These are phyloP conservation scores for Metopia argyrocephala DNA, from an alignment of 2,888 invertebrate species.

Conservation along the genomic window DNA sequence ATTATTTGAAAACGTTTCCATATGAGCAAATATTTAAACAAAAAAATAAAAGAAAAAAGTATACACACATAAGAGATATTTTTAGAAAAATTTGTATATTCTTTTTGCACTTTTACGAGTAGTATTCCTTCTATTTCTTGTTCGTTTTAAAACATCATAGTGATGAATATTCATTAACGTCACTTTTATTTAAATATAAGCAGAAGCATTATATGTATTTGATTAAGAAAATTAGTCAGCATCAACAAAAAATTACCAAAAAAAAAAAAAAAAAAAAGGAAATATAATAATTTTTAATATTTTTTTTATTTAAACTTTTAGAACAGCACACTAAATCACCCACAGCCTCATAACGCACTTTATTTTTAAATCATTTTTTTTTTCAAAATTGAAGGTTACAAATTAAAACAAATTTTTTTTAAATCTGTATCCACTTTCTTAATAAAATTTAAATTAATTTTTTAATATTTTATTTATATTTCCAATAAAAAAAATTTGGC, in stretches of 20 bases:
- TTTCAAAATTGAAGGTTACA: not conserved
- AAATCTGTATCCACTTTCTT: not conserved
- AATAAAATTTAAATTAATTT: not conserved
- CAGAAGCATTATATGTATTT: not conserved
- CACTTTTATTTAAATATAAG: constrained; percentile 3
- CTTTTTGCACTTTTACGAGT: constrained; percentile 18
- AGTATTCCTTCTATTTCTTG: constrained; percentile 13
- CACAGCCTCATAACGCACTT: constrained; percentile 22
- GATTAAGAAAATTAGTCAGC: constrained; percentile 63
- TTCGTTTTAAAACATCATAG: constrained; percentile 14
- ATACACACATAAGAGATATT: not conserved
- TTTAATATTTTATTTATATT: not conserved
- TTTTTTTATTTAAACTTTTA: constrained; percentile 11
- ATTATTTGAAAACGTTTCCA: not conserved
- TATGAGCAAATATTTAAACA: not conserved
- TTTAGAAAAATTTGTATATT: not conserved
- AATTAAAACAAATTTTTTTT: not conserved
- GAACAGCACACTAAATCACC: not conserved
- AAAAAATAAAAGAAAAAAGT: not conserved
- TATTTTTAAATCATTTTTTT: not conserved
- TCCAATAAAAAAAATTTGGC: too few relatives aligned
- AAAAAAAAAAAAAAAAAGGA: not conserved
- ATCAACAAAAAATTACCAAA: constrained; percentile 17
- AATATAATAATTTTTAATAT: not conserved
- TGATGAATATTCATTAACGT: constrained; percentile 33